Conservation (phyloP, 2,113 vertebrate genomes). For the Syngnathus typhle region DNA sequence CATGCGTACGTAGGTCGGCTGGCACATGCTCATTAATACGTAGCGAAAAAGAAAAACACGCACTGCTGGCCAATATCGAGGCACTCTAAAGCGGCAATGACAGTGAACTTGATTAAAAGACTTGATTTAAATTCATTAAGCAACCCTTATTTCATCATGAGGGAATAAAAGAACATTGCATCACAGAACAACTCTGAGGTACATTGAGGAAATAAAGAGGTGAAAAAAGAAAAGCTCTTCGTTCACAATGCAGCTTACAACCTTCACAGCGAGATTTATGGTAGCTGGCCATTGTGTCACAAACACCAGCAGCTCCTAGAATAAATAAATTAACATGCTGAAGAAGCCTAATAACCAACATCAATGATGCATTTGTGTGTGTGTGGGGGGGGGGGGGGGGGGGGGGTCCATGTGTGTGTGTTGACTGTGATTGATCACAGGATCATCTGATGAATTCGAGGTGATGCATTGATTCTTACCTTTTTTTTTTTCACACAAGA, state of each 20-base stretch:
- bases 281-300: slow-evolving; percentile 30
- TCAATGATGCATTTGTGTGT: slow-evolving; percentile 21
- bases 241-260: slow-evolving; percentile 37
- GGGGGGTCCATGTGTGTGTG: slow-evolving; percentile 6
- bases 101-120: not conserved
- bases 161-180: slow-evolving; percentile 1
- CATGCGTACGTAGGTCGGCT: slow-evolving; percentile 43
- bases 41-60: not conserved
- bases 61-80: too few species aligned
- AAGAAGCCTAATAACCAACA: slow-evolving; percentile 22
- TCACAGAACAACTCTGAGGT: not conserved
- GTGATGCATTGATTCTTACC: slow-evolving; percentile 39
- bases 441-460: slow-evolving; percentile 37
- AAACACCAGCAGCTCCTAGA: slow-evolving; percentile 31
- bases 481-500: slow-evolving; percentile 15
- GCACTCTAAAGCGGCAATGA: too few species aligned
- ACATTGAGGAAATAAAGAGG: slow-evolving; percentile 11
- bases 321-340: slow-evolving; percentile 43
- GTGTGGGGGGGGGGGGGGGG: not conserved
- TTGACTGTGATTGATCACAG: slow-evolving; percentile 29
- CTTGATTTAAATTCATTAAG: not conserved
- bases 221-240: not conserved
- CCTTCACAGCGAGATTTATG: slow-evolving; percentile 22
- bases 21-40: not conserved
- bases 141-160: slow-evolving; percentile 29